phyloP scores from a whole-genome alignment of 37 sponge, comb jelly and placozoan species.

The Dysidea cf. avara region DNA sequence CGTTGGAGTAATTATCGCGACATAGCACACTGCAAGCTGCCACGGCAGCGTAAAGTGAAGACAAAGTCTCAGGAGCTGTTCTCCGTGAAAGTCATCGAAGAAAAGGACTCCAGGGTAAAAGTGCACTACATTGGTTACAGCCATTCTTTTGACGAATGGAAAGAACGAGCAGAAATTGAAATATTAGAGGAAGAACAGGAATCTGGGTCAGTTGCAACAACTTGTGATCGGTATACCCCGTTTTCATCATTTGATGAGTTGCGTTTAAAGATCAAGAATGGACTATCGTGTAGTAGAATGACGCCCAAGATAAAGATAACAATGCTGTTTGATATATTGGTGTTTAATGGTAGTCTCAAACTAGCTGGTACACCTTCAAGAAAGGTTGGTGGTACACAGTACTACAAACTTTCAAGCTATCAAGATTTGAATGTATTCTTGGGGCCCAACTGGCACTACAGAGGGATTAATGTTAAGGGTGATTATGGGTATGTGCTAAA shows the following conservation, averaged over 20 bases:
- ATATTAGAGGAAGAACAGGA: too few relatives aligned
- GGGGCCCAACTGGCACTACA: constrained; percentile 1
- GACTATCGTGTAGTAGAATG: neutral
- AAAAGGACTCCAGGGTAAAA: neutral
- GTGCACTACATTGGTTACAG: constrained; percentile 5
- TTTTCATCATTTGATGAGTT: too few relatives aligned
- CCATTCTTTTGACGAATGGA: neutral
- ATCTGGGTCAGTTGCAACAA: too few relatives aligned
- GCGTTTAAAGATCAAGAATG: neutral
- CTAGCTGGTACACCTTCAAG: neutral
- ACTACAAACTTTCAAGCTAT: neutral
- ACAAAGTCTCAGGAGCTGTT: neutral
- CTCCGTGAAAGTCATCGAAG: neutral
- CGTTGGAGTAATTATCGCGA: too few relatives aligned
- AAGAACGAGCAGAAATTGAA: neutral
- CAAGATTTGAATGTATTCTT: neutral
- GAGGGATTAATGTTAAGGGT: constrained; percentile 11
- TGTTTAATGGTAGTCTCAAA: constrained; percentile 9
- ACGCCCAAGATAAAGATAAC: neutral
- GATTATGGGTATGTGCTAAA: constrained; percentile 12
- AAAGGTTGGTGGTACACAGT: neutral
- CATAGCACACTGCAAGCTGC: too few relatives aligned
- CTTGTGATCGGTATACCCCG: too few relatives aligned
- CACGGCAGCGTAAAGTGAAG: too few relatives aligned
- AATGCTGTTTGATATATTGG: constrained; percentile 7